These are phyloP conservation scores for Cossypha dichroa DNA, from an alignment of 2,797 vertebrate genomes.

Conservation along the genomic window DNA sequence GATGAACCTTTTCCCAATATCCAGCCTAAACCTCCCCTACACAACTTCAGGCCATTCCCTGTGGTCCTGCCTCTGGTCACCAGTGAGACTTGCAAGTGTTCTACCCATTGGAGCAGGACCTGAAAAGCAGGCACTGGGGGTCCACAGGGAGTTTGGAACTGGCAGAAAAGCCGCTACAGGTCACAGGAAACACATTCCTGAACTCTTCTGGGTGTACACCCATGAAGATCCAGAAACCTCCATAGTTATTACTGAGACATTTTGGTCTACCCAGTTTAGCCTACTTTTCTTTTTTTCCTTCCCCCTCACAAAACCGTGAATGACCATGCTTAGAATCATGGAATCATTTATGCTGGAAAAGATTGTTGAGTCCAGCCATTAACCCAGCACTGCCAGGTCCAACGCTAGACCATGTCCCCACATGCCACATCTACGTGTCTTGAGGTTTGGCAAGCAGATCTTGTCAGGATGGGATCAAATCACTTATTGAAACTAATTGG, in stretches of 20 bases:
- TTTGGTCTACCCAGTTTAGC: background rate
- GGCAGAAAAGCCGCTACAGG: background rate
- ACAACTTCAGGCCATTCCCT: background rate
- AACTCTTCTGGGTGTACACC: background rate
- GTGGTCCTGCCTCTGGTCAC: fast-evolving
- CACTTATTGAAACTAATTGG: background rate
- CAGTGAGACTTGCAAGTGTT: background rate
- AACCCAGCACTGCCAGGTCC: background rate
- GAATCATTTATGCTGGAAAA: background rate
- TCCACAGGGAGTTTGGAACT: background rate
- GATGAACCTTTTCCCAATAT: background rate
- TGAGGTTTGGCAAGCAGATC: background rate
- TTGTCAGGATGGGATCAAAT: background rate
- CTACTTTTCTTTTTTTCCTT: too few species aligned
- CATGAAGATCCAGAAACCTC: background rate
- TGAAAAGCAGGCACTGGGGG: background rate
- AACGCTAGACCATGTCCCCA: background rate
- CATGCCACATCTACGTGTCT: too few species aligned
- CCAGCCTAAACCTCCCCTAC: background rate
- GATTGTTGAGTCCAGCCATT: fast-evolving
- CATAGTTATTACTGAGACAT: background rate
- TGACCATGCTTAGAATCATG: too few species aligned
- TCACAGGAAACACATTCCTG: background rate
- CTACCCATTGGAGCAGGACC: background rate
- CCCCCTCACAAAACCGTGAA: fast-evolving